These are phyloP conservation scores for Rotaria macrura DNA, from an alignment of 2,888 invertebrate genomes.

Conservation along the genomic window DNA sequence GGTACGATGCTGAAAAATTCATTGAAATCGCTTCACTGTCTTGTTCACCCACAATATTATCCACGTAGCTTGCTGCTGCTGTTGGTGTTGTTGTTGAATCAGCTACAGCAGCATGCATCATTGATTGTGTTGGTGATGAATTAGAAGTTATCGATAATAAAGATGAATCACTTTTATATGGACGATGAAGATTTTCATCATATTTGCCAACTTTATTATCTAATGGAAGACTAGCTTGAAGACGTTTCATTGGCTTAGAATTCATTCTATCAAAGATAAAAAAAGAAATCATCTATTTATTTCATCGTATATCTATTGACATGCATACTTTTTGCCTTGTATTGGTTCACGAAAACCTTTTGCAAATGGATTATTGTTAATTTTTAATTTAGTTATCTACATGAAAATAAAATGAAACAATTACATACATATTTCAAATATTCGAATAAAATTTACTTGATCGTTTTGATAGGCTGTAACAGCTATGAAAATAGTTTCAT, in stretches of 20 bases:
- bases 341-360: constrained; percentile 32
- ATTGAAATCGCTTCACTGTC: not conserved
- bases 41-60: not conserved
- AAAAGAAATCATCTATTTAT: not conserved
- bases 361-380: constrained; percentile 34
- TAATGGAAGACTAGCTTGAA: not conserved
- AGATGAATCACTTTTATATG: not conserved
- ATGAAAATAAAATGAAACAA: not conserved
- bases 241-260: not conserved
- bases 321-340: not conserved
- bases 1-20: not conserved
- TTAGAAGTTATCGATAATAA: not conserved
- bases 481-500: constrained; percentile 32
- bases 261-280: not conserved
- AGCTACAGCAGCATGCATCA: not conserved
- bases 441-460: not conserved
- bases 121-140: not conserved
- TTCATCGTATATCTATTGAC: no score
- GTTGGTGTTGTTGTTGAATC: constrained; percentile 7
- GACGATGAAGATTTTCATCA: not conserved
- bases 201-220: not conserved
- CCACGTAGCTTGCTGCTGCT: not conserved
- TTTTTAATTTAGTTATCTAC: constrained; percentile 33
- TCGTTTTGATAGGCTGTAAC: constrained; percentile 34
- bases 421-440: no score